These are phyloP conservation scores for Bovichtus diacanthus DNA, from an alignment of 2,797 vertebrate species.

Conservation along the genomic window DNA sequence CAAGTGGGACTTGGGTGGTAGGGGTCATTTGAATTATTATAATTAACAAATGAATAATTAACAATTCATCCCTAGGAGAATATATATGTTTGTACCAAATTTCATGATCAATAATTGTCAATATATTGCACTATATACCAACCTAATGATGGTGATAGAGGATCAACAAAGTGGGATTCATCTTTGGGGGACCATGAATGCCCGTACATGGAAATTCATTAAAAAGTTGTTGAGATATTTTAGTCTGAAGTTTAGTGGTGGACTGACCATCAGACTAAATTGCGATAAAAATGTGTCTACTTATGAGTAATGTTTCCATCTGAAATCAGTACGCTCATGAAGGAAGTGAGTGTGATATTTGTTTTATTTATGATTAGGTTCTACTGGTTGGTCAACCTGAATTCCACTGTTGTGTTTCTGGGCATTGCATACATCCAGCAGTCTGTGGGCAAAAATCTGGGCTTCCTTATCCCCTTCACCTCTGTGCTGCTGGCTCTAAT, in stretches of 20 bases:
- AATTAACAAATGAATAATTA: no score
- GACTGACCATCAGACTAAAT: neutral
- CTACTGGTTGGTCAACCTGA: constrained; percentile 93
- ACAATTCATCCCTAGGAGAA: neutral
- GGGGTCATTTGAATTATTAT: no score
- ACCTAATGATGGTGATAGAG: neutral
- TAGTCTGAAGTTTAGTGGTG: no score
- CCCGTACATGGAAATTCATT: neutral
- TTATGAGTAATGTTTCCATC: neutral
- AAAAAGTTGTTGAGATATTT: neutral
- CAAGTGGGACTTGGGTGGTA: no score
- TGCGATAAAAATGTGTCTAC: neutral
- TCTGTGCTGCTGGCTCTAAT: constrained; percentile 90
- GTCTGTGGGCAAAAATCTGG: constrained; percentile 89
- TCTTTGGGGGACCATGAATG: neutral
- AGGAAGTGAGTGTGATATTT: neutral
- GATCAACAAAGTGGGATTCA: neutral
- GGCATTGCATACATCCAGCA: constrained; percentile 94
- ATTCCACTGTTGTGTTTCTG: constrained; percentile 91
- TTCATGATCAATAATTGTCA: neutral
- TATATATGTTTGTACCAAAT: neutral
- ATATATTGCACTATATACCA: neutral
- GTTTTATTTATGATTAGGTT: constrained; percentile 83
- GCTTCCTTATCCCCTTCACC: constrained; percentile 92
- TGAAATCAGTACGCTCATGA: neutral